Base-by-base conservation (phyloP, 1,140 invertebrate species). In the Papilio xuthus region DNA sequence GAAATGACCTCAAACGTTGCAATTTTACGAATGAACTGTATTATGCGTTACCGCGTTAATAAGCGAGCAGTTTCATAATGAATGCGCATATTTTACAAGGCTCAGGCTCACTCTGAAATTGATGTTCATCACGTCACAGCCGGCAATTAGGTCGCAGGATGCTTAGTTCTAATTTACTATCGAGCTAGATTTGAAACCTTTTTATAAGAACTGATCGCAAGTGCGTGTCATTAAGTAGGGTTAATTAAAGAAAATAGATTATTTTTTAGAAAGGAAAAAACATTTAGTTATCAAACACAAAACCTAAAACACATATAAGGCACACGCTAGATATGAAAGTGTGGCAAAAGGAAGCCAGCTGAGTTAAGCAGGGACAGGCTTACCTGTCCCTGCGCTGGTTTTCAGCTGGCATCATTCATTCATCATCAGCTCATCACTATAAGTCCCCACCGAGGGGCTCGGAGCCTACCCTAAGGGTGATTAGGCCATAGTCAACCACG, bases 51-150 rank as follows among this genome's bases (percentile, higher is more conserved):
- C n/a, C 44, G 9, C 41, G 71, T 73, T 73, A 73, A 73, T 73
- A 73, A 73, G 41, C 23, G 71, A 73, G 9, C 69, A 42, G 71
- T 73, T 73, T 28, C 42, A 47, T 73, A 73, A 73, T 73, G 6
- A 73, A 73, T 73, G 71, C 23, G 71, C 71, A 73, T 73, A 73
- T 73, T 73, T 73, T 73, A 73, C 41, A 44, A 73, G 20, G 20
- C n/a, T 73, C 71, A 42, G 10, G 4, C 20, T 0, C 23, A 20
- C 1, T 23, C 41, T 73, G 47, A 42, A 44, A 44, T 72, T 47
- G 23, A 44, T 47, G 42, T 42, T 13, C 41, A 72, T 72, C 70
- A 71, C 70, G 26, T 32, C 56, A 63, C 60, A 41, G 41, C 42
- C 42, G 9, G 41, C 42, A 72, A 44, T 72, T 72, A 72, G 37